Conservation (phyloP, 2,888 invertebrate genomes). For the Microctonus brassicae region DNA sequence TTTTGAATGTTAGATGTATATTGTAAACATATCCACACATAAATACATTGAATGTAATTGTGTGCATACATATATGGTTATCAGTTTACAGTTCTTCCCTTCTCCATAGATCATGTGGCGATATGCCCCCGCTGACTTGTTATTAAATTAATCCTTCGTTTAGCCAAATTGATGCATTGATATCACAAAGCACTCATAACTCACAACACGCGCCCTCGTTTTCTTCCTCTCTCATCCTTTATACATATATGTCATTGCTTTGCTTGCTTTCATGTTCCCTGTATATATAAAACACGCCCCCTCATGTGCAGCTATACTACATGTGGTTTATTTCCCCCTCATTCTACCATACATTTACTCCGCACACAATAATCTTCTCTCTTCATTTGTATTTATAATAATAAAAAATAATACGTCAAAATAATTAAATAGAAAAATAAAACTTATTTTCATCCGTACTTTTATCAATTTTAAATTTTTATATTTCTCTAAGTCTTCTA, state of each 20-base stretch:
- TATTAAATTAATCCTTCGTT: slow-evolving; percentile 71
- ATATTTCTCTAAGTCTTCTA: too few relatives aligned
- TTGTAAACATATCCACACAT: too few relatives aligned
- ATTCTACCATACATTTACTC: neutral
- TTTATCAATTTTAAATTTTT: too few relatives aligned
- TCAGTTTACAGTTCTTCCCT: slow-evolving; percentile 53
- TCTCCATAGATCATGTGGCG: slow-evolving; percentile 61
- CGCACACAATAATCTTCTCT: neutral
- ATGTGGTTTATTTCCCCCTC: slow-evolving; percentile 28
- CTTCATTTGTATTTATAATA: slow-evolving; percentile 1
- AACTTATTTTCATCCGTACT: too few relatives aligned
- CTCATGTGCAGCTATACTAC: slow-evolving; percentile 15
- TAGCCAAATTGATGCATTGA: slow-evolving; percentile 70
- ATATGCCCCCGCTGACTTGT: slow-evolving; percentile 63
- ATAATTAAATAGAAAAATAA: too few relatives aligned
- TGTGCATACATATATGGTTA: slow-evolving; percentile 26
- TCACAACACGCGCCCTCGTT: slow-evolving; percentile 59
- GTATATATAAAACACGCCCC: slow-evolving; percentile 22
- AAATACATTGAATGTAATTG: neutral
- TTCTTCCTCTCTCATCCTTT: slow-evolving; percentile 29
- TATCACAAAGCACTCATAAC: slow-evolving; percentile 69
- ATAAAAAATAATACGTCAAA: too few relatives aligned
- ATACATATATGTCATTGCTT: slow-evolving; percentile 9
- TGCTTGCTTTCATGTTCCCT: slow-evolving; percentile 17
- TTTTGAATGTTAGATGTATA: neutral